Conservation (phyloP, 2,113 vertebrate species). For the Thymallus thymallus region DNA sequence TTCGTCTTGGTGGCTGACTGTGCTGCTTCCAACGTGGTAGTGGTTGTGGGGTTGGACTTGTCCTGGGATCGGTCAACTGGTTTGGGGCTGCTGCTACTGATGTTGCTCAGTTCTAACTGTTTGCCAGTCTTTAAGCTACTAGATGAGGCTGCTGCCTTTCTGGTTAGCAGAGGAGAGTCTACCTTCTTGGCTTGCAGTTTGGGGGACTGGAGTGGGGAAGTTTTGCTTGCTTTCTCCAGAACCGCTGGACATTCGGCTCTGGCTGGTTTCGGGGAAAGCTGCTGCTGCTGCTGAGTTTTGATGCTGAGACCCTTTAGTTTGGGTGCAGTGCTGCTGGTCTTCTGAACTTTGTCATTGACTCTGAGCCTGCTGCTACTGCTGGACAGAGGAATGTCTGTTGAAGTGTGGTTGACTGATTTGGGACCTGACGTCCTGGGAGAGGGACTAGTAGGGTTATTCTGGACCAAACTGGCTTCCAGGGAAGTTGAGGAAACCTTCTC, state of each 20-base stretch:
- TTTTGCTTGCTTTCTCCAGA: conserved; percentile 56
- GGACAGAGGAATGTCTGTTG: conserved; percentile 52
- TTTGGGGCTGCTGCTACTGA: conserved; percentile 9
- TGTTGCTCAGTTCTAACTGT: conserved; percentile 37
- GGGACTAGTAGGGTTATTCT: conserved; percentile 35
- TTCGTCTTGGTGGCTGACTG: not conserved
- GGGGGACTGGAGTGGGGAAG: conserved; percentile 68
- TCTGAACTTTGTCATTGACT: conserved; percentile 66
- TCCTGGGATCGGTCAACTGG: conserved; percentile 30
- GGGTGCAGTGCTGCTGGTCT: conserved; percentile 67
- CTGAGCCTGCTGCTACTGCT: conserved; percentile 30
- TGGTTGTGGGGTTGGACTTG: not conserved
- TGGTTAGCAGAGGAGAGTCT: not conserved
- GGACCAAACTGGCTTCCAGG: conserved; percentile 13
- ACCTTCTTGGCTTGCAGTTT: conserved; percentile 63
- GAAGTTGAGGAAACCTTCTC: not conserved
- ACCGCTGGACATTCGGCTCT: conserved; percentile 54
- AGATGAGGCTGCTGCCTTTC: not conserved
- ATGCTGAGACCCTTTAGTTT: conserved; percentile 79
- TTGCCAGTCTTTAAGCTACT: conserved; percentile 53
- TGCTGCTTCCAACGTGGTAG: not conserved
- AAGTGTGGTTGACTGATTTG: conserved; percentile 36
- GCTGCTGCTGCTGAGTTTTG: conserved; percentile 74
- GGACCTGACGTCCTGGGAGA: conserved; percentile 42
- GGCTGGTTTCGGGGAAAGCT: conserved; percentile 18